Conservation (phyloP, 2,113 vertebrate genomes). For the Mugil cephalus region DNA sequence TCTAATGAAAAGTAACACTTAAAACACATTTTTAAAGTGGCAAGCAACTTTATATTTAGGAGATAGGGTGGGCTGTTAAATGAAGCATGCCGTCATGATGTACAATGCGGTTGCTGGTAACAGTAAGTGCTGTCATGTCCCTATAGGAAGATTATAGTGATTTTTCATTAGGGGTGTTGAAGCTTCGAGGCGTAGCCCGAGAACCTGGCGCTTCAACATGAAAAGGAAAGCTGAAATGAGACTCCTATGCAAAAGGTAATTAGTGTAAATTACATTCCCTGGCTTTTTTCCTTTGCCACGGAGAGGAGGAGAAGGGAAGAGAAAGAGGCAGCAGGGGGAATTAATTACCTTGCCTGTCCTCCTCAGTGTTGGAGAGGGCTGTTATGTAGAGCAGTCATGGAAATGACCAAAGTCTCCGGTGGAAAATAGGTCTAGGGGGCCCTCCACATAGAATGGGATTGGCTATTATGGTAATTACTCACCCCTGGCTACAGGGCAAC, state of each 20-base stretch:
- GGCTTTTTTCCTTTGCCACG: slow-evolving; percentile 66
- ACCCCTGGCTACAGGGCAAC: slow-evolving; percentile 34
- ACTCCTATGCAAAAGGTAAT: slow-evolving; percentile 80
- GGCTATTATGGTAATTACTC: slow-evolving; percentile 65
- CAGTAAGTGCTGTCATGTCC: slow-evolving; percentile 5
- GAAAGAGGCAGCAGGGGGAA: slow-evolving; percentile 73
- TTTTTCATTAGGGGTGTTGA: slow-evolving; percentile 51
- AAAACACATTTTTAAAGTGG: slow-evolving; percentile 16
- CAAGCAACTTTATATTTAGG: slow-evolving; percentile 2
- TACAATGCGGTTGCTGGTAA: slow-evolving; percentile 4
- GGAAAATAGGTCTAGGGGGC: slow-evolving; percentile 62
- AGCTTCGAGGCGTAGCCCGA: slow-evolving; percentile 45
- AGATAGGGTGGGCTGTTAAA: not conserved
- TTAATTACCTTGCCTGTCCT: slow-evolving; percentile 81
- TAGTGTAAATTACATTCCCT: slow-evolving; percentile 81
- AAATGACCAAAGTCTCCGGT: slow-evolving; percentile 69
- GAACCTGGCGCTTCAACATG: slow-evolving; percentile 55
- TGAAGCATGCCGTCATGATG: not conserved
- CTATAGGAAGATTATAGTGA: slow-evolving; percentile 45
- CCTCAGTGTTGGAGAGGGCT: slow-evolving; percentile 64
- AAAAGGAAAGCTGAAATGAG: slow-evolving; percentile 80
- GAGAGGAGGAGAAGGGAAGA: slow-evolving; percentile 69
- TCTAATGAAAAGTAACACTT: slow-evolving; percentile 22
- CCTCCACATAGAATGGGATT: slow-evolving; percentile 36
- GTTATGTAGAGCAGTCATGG: slow-evolving; percentile 73